Base-by-base conservation (phyloP, 2,888 invertebrate species). In the Rhingia campestris region DNA sequence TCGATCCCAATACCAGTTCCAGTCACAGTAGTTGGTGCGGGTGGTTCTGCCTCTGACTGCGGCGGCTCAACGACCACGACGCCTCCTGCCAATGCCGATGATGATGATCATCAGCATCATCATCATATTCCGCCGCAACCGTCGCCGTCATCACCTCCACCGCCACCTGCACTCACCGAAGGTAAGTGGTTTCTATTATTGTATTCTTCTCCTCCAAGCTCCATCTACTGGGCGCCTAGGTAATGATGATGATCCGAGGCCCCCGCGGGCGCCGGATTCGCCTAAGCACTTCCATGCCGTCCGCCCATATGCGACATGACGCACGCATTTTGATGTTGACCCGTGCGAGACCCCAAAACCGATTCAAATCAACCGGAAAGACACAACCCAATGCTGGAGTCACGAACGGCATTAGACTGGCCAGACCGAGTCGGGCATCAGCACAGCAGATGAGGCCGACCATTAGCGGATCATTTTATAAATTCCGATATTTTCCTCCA, bases 141-240 rank as follows among this genome's bases (percentile, higher is more conserved):
- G 51, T 47, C 64, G 56, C 66, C 73, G 74, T 86, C 86, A 86
- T 86, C 87, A 81, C 86, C 87, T 86, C 86, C 88, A 86, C 87
- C 87, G 72, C 86, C 81, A 63, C 66, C 75, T 32, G 75, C 67
- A 56, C 45, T 67, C 10, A 32, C 61, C 41, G 66, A 84, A 69
- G 84, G 84, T 84, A 80, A 80, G 84, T 84, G 70, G 45, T 82
- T 77, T 82, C 80, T 80, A 75, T 80, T 51, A 79, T 79, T 79
- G 74, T 70, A 69, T 30, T 79, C 53, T 43, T 41, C 56, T 64
- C 63, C 49, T 43, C 14, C 66, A 30, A 7, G 53, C 37, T 30
- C 56, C 41, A 56, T 63, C 61, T 33, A 37, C n/a, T 45, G 6
- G 6, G 51, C 7, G 43, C 43, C 61, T 66, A 51, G 39, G 76